A percentile compares a stretch with the other conserved stretches of the same genome.
Conservation (phyloP, 2,888 invertebrate genomes). For the Agonopterix arenella region DNA sequence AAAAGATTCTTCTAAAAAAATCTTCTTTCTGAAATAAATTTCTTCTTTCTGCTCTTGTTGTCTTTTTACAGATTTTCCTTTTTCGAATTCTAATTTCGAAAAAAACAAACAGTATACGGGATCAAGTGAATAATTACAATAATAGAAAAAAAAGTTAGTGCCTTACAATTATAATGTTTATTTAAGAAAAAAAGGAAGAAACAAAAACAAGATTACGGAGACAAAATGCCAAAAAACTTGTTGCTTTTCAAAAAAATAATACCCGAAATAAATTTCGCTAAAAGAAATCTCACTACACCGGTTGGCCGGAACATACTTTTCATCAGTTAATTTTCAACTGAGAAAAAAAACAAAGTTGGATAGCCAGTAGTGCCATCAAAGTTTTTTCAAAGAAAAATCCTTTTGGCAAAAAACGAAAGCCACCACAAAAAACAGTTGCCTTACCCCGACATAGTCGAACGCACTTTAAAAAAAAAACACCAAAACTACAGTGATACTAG, state of each 20-base stretch:
- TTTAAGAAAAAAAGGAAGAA: slow-evolving; percentile 45
- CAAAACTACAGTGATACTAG: slow-evolving; percentile 50
- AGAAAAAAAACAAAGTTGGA: slow-evolving; percentile 50
- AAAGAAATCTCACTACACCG: slow-evolving; percentile 66
- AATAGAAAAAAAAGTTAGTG: slow-evolving; percentile 55
- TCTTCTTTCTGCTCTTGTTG: slow-evolving; percentile 57
- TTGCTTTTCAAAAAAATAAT: slow-evolving; percentile 70
- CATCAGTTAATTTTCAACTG: slow-evolving; percentile 57
- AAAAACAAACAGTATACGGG: slow-evolving; percentile 43
- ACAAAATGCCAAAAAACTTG: slow-evolving; percentile 74
- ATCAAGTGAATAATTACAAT: slow-evolving; percentile 50
- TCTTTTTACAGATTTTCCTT: slow-evolving; percentile 63
- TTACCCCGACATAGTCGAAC: slow-evolving; percentile 67
- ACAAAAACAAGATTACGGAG: slow-evolving; percentile 54
- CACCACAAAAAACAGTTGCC: slow-evolving; percentile 40
- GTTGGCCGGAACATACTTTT: slow-evolving; percentile 56
- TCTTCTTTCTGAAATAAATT: slow-evolving; percentile 36
- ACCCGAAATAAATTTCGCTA: slow-evolving; percentile 67
- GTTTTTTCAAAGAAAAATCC: slow-evolving; percentile 49
- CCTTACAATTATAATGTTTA: slow-evolving; percentile 56
- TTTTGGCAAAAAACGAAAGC: slow-evolving; percentile 39
- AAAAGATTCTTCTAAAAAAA: slow-evolving; percentile 14
- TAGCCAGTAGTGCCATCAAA: slow-evolving; percentile 69
- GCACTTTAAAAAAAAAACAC: slow-evolving; percentile 20
- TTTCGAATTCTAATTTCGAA: slow-evolving; percentile 3